Base-by-base conservation (phyloP, 1,140 invertebrate genomes). In the Ooceraea biroi region DNA sequence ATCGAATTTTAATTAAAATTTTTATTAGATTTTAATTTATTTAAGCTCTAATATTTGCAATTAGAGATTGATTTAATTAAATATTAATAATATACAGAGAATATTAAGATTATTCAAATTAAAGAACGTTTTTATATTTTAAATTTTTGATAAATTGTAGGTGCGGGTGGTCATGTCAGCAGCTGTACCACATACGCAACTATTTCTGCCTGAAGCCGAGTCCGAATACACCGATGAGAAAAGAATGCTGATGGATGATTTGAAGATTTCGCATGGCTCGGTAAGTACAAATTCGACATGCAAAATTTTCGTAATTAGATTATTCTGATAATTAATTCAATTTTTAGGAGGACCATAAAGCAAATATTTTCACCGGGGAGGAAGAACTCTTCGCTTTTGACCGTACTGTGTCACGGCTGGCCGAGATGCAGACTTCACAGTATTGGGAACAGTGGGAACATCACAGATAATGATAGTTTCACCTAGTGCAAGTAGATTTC, bases 311-410 rank as follows among this genome's bases (percentile, higher is more conserved):
- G 22, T 27, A 12, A 27, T 68, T 2, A 1, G n/a, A 69, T 36
- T 25, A 36, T 44, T 3, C 2, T 19, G 44, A 77, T 11, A 8
- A 60, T 36, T 44, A 80, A 80, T 25, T 83, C 73, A 85, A 65
- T 91, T 94, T 93, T 52, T 90, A 97, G 96, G 94, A 97, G 89
- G 94, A 96, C 90, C 94, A 96, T 50, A 95, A 95, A 83, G 97
- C 98, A 8, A 98, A 97, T 92, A 97, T 99, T 87, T 99, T 99
- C 91, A 99, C 98, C 30, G 99, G 98, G 0, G 98, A 99, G 92
- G 99, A 99, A 94, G 99, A 99, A 95, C 94, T 99, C 76, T 99
- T 99, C 95, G 99, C 99, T 10, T 99, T 98, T 93, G 98, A 99
- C 87, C 95, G 99, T 77, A 99, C 98, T 19, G 93, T 99, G 14